Base-by-base conservation (phyloP, 2,113 vertebrate species). In the Circaetus gallicus region DNA sequence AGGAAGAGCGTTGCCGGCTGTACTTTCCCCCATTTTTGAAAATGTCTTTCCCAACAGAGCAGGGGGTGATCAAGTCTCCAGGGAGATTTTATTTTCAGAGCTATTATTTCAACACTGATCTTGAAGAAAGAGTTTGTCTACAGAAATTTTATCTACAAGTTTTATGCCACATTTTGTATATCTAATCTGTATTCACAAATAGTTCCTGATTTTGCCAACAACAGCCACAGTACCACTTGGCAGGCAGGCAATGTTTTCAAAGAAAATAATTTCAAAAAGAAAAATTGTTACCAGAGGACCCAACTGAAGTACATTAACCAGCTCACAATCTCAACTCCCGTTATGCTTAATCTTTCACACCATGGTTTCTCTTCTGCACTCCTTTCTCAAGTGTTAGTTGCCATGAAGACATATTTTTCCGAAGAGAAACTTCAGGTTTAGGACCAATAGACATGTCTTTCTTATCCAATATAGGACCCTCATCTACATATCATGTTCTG, bases 1-100 rank as follows among this genome's bases (percentile, higher is more conserved):
- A 59, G 47, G 42, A 77, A 69, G 24, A 36, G 4, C 1, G 0
- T 7, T 66, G 16, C 32, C 0, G 0, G 7, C 21, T 15, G 3
- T 43, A 40, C 12, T 61, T 89, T 45, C 11, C 18, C 6, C 0
- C 0, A 2, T 32, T 92, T 90, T 88, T 76, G 4, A 70, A 93
- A 70, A 58, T 1, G 5, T 31, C 6, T 79, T 80, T 59, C 29
- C 13, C 13, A n/a, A 4, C 0, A 1, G 16, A 86, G 1, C 4
- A 31, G 50, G 6, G 3, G 2, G 4, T 49, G 17, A 28, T 31
- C 9, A 31, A 40, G 5, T 58, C 15, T 47, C 8, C 16, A 76
- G 22, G 16, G 7, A 34, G 15, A 83, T 80, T 42, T 89, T 2
- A 47, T 91, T 86, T 77, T 38, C 34, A 61, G 28, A 83, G 4